Percentiles rank a stretch among this genome's conserved stretches.
Conservation (phyloP, 2,888 invertebrate species). For the Notodonta ziczac region DNA sequence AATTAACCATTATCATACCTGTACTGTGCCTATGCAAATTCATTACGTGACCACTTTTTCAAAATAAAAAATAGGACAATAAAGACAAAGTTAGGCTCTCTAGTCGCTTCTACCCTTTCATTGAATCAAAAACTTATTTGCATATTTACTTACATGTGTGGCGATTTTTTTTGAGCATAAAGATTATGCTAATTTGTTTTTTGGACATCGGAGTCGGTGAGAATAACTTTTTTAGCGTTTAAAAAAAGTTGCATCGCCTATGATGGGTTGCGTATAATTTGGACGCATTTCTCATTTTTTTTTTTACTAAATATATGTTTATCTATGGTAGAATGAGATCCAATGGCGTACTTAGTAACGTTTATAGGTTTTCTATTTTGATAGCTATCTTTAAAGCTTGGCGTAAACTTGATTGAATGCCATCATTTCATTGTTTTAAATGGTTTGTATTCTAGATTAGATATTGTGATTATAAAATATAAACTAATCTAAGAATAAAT, state of each 20-base stretch:
- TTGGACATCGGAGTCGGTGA: constrained; percentile 67
- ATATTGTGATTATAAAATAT: constrained; percentile 15
- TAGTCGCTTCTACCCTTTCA: constrained; percentile 64
- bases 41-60: constrained; percentile 77
- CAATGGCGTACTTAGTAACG: too few relatives aligned
- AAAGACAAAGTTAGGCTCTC: constrained; percentile 46
- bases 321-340: too few relatives aligned
- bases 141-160: constrained; percentile 61
- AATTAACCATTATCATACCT: constrained; percentile 62
- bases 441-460: constrained; percentile 17
- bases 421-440: neutral
- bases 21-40: constrained; percentile 41
- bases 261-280: constrained; percentile 35
- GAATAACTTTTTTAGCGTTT: constrained; percentile 54
- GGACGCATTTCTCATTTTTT: constrained; percentile 11
- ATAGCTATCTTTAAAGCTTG: too few relatives aligned
- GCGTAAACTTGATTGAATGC: too few relatives aligned
- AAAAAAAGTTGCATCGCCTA: constrained; percentile 44
- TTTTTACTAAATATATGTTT: neutral
- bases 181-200: constrained; percentile 80
- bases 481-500: neutral
- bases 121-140: constrained; percentile 63
- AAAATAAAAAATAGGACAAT: constrained; percentile 53
- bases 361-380: too few relatives aligned
- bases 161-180: constrained; percentile 72